Percentiles rank a stretch among this genome's conserved stretches.
Evolutionary conservation across 2,113 vertebrate species (phyloP).

Genomic region (Heptranchias perlo): DNA sequence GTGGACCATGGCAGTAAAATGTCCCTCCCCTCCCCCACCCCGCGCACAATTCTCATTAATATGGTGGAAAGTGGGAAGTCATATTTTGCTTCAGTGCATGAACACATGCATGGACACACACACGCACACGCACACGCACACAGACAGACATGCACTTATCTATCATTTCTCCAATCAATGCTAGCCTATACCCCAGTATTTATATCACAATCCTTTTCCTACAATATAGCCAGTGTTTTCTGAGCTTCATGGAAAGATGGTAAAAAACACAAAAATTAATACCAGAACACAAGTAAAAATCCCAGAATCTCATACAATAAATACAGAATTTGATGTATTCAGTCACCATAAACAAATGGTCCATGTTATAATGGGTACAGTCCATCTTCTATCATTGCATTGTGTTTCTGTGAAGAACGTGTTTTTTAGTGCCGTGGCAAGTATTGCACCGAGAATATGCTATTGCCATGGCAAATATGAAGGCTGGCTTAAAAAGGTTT

Average conservation of each 20-base stretch:
- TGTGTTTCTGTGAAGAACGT: neutral
- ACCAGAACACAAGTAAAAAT: neutral
- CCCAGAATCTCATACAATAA: neutral
- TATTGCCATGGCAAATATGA: neutral
- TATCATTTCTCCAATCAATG: neutral
- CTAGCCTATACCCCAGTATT: neutral
- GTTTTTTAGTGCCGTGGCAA: neutral
- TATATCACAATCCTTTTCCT: neutral
- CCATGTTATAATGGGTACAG: neutral
- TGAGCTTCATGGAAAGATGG: neutral
- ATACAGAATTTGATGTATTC: neutral
- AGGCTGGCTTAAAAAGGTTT: neutral
- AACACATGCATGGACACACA: neutral
- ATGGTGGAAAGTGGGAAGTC: neutral
- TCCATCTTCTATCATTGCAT: neutral
- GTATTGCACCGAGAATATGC: neutral
- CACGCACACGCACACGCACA: neutral
- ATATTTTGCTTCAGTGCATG: neutral
- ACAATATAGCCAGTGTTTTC: neutral
- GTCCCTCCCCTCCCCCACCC: neutral
- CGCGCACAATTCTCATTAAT: neutral
- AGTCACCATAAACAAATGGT: neutral
- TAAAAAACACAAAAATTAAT: neutral
- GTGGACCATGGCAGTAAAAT: neutral
- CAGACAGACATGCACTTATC: neutral